phyloP scores from a whole-genome alignment of 2,797 vertebrate species.

The Hylomyscus alleni region DNA sequence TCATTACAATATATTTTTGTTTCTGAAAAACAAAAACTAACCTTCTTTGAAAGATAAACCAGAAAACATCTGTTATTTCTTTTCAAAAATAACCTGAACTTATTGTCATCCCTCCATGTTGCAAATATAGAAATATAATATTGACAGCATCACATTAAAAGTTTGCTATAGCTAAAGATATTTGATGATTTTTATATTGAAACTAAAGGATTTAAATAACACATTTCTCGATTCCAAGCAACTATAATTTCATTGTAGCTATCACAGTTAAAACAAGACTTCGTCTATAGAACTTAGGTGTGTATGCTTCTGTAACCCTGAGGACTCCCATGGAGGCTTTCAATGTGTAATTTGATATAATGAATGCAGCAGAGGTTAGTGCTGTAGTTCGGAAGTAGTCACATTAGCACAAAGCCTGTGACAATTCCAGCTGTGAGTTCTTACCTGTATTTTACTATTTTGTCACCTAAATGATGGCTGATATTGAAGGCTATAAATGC shows the following conservation, averaged over 20 bases:
- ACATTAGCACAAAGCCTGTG: not conserved
- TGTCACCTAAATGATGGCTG: not conserved
- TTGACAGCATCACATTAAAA: constrained; percentile 23
- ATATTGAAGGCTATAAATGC: not conserved
- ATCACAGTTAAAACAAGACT: constrained; percentile 44
- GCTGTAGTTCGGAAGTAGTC: not conserved
- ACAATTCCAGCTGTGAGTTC: not conserved
- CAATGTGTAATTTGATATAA: constrained; percentile 53
- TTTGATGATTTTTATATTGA: not conserved
- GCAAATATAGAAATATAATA: constrained; percentile 15
- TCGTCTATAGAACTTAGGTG: not conserved
- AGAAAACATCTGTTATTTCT: not conserved
- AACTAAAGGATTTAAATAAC: not conserved
- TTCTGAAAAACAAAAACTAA: constrained; percentile 18
- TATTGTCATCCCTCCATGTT: not conserved
- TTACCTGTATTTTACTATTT: not conserved
- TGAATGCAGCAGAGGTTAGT: constrained; percentile 25
- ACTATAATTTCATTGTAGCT: constrained; percentile 5
- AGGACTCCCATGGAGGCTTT: not conserved
- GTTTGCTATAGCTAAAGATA: not conserved
- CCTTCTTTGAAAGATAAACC: constrained; percentile 57
- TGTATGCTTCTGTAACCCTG: not conserved
- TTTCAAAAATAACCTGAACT: constrained; percentile 26
- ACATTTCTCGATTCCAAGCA: not conserved
- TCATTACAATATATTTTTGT: not conserved